Base-by-base conservation (phyloP, 1,140 invertebrate genomes). In the Bombus huntii region DNA sequence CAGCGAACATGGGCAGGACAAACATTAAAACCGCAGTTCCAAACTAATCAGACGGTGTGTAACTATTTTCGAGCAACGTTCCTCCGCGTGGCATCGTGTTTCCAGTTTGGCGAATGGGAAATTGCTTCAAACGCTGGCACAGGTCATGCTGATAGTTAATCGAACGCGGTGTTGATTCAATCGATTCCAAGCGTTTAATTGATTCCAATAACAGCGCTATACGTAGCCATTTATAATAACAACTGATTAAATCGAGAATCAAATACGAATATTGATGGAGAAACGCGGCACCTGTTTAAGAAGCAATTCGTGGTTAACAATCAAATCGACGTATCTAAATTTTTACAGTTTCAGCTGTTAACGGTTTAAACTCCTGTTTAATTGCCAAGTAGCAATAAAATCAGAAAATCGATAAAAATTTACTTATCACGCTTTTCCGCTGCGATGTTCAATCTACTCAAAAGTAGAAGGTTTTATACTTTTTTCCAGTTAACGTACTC, bases 21-120 rank as follows among this genome's bases (percentile, higher is more conserved):
- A 84, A 84, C 82, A 84, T 84, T 79, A 71, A 71, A 84, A 79
- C 82, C 76, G 66, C 82, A 79, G 47, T 84, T 84, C 25, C 22
- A 37, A 84, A 84, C 75, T 84, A 84, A 84, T 84, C 82, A 79
- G 53, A 84, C 53, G 39, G n/a, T 31, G 75, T 44, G 34, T 37
- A 79, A 84, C 82, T 84, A 84, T 84, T 84, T 70, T 71, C 75
- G 34, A 44, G 22, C 73, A 10, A 70, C 82, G n/a, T 57, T 78
- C 25, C 82, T 66, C 15, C 42, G 39, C 15, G 62, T 6, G 18
- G 28, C 18, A 12, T n/a, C 34, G 59, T 59, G 44, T 53, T 28
- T 31, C 25, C 68, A 42, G 10, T 75, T 57, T 25, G 15, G 31
- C 13, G 18, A 65, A 47, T 37, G n/a, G n/a, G 39, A 59, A 53